Base-by-base conservation (phyloP, 2,797 vertebrate genomes). In the Pseudochromis fuscus region DNA sequence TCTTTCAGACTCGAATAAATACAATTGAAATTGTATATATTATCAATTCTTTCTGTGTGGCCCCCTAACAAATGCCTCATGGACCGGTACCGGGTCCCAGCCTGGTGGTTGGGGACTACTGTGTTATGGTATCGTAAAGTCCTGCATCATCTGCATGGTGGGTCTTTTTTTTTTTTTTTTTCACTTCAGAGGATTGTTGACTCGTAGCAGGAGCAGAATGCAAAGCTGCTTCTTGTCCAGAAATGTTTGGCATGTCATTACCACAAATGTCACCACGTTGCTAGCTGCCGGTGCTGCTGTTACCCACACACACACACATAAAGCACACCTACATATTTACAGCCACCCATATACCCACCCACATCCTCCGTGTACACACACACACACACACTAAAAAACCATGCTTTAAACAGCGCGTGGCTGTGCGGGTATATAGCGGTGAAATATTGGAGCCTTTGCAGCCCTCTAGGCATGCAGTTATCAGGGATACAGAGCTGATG, bases 401-500 rank as follows among this genome's bases (percentile, higher is more conserved):
- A 51, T 42, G 72, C 75, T 83, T 79, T 84, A 76, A 81, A 79
- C 66, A 59, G 65, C 73, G 58, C 19, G 40, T 67, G 48, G 77
- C 59, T 53, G 74, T 60, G 67, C 28, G 38, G 68, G 78, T 76
- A 62, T 59, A 77, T 51, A 73, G 81, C 25, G 33, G 77, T 92
- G 89, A 91, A 89, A 88, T 90, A 91, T 86, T 84, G 86, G 82
- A 90, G 83, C 72, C 88, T 81, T 82, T 86, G 81, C 84, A 89
- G 89, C 84, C 89, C 88, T 89, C 74, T 74, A 87, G 89, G 79
- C 88, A 87, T 86, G 90, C 86, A 86, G 90, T 93, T 92, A 93
- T 93, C 84, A 83, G 91, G 85, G 89, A 88, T 86, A 88, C 78
- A 87, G 68, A 83, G 88, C 81, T 90, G 91, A 94, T 93, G 90